Evolutionary conservation across 1,140 invertebrate species (phyloP), one percentile per base, ranked within the genome.

Genomic region (Octopus bimaculoides): DNA sequence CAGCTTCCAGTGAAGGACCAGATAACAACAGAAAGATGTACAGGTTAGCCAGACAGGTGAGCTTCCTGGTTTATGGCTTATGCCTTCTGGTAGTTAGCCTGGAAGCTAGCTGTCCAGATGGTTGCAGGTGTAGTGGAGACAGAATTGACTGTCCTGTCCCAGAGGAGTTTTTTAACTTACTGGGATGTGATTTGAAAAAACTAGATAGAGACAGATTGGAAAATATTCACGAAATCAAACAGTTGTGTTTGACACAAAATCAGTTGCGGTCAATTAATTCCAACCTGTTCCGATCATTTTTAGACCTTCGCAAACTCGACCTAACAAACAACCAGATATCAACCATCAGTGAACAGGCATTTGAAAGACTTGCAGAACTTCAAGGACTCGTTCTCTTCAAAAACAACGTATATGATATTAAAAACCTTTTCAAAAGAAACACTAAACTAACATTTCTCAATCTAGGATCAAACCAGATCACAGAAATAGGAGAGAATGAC

Each of bases 391-490:
- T 91, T 77, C 83, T 92, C 26, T 89, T 89, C 7, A 85, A 87
- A 26, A 92, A 92, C 83, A 83, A 84, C 10, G 80, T 92, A 10
- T 82, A 79, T 73, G 84, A 82, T 74, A 83, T 92, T 73, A 87
- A 88, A 9, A 82, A 85, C n/a, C 86, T 89, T 52, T 88, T 91
- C 54, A 66, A 85, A 52, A 82, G 85, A 8, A 82, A 89, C 4
- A 81, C 91, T 78, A 92, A 91, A 71, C 86, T 96, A 9, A 93
- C 94, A 84, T 92, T 93, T 85, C 89, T 96, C 0, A 94, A 95
- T 85, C 90, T 96, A 53, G 93, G 93, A 80, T 92, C 92, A 56
- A 96, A 96, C 87, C 91, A 92, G 54, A 90, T 97, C 55, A 90
- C 91, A 10, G 92, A 91, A 78, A 91, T 96, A 5, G 93, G 93